Percentiles rank a stretch among this genome's conserved stretches.
These are phyloP conservation scores for Sebastes taczanowskii DNA, from an alignment of 2,797 vertebrate genomes.

Conservation along the genomic window DNA sequence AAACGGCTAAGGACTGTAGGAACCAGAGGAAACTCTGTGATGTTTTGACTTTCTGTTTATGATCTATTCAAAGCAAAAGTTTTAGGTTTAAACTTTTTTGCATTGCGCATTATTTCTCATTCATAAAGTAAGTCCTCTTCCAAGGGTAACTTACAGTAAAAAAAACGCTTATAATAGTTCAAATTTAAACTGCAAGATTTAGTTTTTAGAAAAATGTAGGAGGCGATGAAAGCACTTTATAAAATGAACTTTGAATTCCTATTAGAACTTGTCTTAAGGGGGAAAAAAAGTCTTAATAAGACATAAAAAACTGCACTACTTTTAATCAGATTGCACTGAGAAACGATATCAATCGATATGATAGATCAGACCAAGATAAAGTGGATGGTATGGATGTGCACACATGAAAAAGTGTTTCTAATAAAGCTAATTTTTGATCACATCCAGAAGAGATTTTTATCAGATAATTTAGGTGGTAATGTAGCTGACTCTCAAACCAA, in stretches of 20 bases:
- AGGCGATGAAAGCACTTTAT: conserved; percentile 71
- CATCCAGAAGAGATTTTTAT: conserved; percentile 41
- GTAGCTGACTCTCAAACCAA: conserved; percentile 37
- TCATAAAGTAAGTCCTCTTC: not conserved
- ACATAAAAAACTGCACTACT: conserved; percentile 61
- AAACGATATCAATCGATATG: conserved; percentile 1
- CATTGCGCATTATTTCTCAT: not conserved
- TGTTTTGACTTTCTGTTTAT: not conserved
- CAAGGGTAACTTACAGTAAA: not conserved
- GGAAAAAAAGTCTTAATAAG: conserved; percentile 11
- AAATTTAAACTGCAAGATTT: conserved; percentile 12
- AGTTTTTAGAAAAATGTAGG: conserved; percentile 1
- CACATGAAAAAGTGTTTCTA: conserved; percentile 24
- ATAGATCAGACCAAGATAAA: conserved; percentile 30
- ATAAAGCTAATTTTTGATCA: conserved; percentile 42
- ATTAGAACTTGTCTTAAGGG: not conserved
- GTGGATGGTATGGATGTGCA: conserved; percentile 3
- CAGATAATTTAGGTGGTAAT: conserved; percentile 34
- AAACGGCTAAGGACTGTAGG: conserved; percentile 63
- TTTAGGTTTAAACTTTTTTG: conserved; percentile 6
- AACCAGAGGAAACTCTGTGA: not conserved
- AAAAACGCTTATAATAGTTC: not conserved
- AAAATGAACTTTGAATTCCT: conserved; percentile 20
- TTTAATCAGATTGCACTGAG: conserved; percentile 64
- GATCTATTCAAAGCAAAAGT: not conserved